Base-by-base conservation (phyloP, 2,888 invertebrate species). In the Salticus scenicus region DNA sequence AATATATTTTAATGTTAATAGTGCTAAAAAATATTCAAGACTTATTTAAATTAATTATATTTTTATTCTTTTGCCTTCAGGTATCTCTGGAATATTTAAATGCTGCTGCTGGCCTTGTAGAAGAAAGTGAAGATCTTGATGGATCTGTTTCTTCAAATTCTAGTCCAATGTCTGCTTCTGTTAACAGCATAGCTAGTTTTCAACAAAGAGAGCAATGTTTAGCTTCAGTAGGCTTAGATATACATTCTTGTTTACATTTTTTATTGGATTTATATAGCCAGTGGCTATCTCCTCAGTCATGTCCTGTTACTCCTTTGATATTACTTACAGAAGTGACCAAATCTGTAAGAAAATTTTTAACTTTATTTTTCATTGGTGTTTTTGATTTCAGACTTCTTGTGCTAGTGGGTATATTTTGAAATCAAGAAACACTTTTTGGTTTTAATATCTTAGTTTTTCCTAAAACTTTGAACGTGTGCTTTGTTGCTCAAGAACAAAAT, bases 231-330 rank as follows among this genome's bases (percentile, higher is more conserved):
- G 95, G 94, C 14, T 93, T 98, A 47, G 98, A 98, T 92, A 93
- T 98, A 37, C 95, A 96, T 91, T 98, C 98, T 84, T 98, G 98
- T 92, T 92, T 98, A 75, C 97, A 97, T 90, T 95, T 98, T 90
- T 93, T 98, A 24, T 94, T 97, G 91, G 98, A 98, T 91, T 94
- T 98, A 41, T 97, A 96, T 88, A 94, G 95, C 0, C 96, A 97
- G 81, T 94, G 95, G 93, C 91, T 94, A 87, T 92, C 93, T 73
- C 92, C 93, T 14, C 92, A 92, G 24, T 89, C 90, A 71, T 90
- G 88, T 76, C 90, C 90, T 24, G 90, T 89, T 70, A 90, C 90
- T 27, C 91, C 92, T 0, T 90, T 92, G 8, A 90, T 90, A 89
- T 89, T 92, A 74, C 89, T 92, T 66, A 91, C 91, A 87, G 91